Evolutionary conservation across 2,113 vertebrate species (phyloP), one percentile per base, ranked within the genome.

Genomic region (Accipiter virgatus): DNA sequence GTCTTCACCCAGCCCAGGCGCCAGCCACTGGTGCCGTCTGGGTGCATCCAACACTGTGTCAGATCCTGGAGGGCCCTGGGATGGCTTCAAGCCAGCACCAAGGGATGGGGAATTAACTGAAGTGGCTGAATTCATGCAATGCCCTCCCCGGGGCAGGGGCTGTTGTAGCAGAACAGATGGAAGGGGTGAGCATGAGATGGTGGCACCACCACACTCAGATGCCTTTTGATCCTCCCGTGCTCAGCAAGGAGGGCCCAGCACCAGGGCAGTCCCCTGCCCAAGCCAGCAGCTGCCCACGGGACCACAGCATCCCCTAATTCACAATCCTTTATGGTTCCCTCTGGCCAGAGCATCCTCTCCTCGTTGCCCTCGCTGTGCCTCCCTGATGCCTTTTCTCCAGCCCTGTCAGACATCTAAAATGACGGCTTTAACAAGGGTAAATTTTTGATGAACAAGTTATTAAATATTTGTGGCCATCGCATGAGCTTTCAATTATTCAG

Each of bases 381-480:
- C 50, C 65, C 43, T 0, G 0, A 52, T 59, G 59, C 77, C 68
- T 73, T 34, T 65, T 6, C 56, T 23, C 43, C 68, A 75, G 83
- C n/a, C 47, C 65, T 58, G 63, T 59, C 89, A 88, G 73, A 74
- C 42, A 16, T 48, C 88, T 77, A 15, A 90, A 84, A 40, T 74
- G 58, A 75, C 40, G 17, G 88, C 84, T 93, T 73, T 52, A 87
- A 52, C 38, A 13, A 27, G 68, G 89, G 86, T 96, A 79, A 96
- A 97, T 97, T 96, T 96, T 95, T 96, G 90, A 97, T 96, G 96
- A 97, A 72, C 31, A 72, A 81, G 88, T 9, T 92, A 96, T 96
- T 59, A 97, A 97, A 95, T 96, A 97, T 96, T 95, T 93, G 89
- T 95, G 96, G 81, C 90, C 13, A 40, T 77, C 75, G 52, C 91